Evolutionary conservation across 1,140 invertebrate genomes (phyloP), one percentile per base, ranked within the genome.

Genomic region (Conus betulinus): DNA sequence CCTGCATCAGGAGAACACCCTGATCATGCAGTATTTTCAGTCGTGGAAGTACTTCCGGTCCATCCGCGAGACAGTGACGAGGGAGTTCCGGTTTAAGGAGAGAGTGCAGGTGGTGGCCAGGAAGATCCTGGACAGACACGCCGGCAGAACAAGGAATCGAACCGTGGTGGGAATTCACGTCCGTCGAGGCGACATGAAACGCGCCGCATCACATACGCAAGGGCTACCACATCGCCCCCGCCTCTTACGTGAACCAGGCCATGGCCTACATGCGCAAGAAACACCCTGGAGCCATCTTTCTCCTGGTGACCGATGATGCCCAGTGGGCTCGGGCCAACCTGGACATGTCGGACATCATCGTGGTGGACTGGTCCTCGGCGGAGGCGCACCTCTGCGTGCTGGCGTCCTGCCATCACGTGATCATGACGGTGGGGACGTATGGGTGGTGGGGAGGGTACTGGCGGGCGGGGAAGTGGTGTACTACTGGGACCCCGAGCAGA

Each of bases 401-500:
- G 84, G 76, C 92, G 8, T 63, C 84, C 3, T 94, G 93, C 85
- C 90, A 93, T 74, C 94, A 94, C 90, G 91, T 88, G 10, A 92
- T 94, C 74, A 91, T 94, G 27, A 93, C 93, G 17, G 90, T 91
- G 11, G 94, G 94, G 0, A 93, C 92, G 13, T 94, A 91, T 88
- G 94, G 94, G 0, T 94, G 93, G 93, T 94, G 93, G 93, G 92
- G 90, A 1, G 93, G 92, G 0, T 94, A 89, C 88, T 94, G 7
- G 88, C 90, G 13, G 92, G 92, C n/a, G 94, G 94, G 20, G 88
- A 92, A 51, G 90, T 90, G 20, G 90, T 94, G 5, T 94, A 94
- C 88, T 94, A 90, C 82, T 63, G 57, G 53, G 57, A 84, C 82
- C 57, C 55, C 5, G 57, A 17, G 5, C 23, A 63, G 13, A 20